A percentile compares a stretch with the other conserved stretches of the same genome.
Conservation (phyloP, 2,888 invertebrate species). For the Caenorhabditis afra region DNA sequence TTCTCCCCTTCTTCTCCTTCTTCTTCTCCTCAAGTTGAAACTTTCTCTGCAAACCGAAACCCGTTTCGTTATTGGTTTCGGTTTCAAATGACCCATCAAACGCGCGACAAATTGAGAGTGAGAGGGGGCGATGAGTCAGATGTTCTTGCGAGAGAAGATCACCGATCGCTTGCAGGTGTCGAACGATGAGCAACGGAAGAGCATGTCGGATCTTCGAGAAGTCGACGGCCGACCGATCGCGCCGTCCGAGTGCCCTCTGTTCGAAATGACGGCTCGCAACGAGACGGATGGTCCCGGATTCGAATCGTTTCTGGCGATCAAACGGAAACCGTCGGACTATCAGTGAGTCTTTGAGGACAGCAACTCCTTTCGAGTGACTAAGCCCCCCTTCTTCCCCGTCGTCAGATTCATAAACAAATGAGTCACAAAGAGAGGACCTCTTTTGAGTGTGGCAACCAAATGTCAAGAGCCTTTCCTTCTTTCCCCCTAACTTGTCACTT, state of each 20-base stretch:
- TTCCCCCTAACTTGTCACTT: too few species aligned
- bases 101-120: not conserved
- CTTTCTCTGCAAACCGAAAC: constrained; percentile 5
- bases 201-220: constrained; percentile 55
- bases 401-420: not conserved
- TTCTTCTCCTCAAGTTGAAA: constrained; percentile 1
- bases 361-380: too few species aligned
- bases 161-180: constrained; percentile 28
- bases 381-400: too few species aligned
- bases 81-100: not conserved
- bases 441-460: too few species aligned
- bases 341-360: constrained; percentile 55
- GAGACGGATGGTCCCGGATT: constrained; percentile 83
- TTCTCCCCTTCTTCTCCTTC: not conserved
- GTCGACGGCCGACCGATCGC: constrained; percentile 90
- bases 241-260: constrained; percentile 93
- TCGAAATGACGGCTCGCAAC: constrained; percentile 52
- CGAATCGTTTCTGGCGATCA: constrained; percentile 59
- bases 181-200: constrained; percentile 44
- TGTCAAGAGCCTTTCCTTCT: too few species aligned
- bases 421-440: too few species aligned
- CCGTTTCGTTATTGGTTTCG: not conserved
- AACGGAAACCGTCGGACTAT: constrained; percentile 51
- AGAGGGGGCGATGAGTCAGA: not conserved
- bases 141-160: constrained; percentile 7